Base-by-base conservation (phyloP, 2,797 vertebrate genomes). In the Gymnocypris eckloni region DNA sequence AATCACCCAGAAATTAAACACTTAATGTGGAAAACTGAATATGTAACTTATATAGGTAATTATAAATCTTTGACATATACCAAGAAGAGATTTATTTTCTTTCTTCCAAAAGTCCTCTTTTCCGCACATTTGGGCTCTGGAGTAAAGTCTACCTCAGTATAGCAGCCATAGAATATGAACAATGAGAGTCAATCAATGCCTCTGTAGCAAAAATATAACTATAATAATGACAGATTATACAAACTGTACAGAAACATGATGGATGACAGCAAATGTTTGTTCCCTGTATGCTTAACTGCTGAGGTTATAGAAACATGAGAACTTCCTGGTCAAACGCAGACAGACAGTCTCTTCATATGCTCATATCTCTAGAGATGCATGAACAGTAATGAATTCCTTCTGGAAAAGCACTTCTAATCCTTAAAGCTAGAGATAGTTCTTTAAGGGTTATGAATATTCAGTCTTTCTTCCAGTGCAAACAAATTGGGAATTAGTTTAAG, bases 381-480 rank as follows among this genome's bases (percentile, higher is more conserved):
- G 20, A 52, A 79, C 79, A 69, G 52, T 81, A 67, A 56, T 56
- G 64, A 86, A 80, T 72, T 89, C 77, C 84, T 87, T 86, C 81
- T 73, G 81, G 75, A 78, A 81, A 76, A 67, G 41, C 66, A 50
- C 75, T 84, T 61, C 75, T 75, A 77, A 83, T 84, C 87, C 88
- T 80, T 39, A 69, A 75, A 84, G 50, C 76, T 72, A 70, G 76
- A 84, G 52, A 84, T 66, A 86, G 79, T 86, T 81, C 85, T 92
- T 89, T 87, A 88, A 79, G 77, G 73, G 0, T 67, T 66, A 67
- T 79, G 73, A 79, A 4, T 10, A 50, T 86, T 89, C 89, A 83
- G 25, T 78, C 88, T 94, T 91, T 93, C 91, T 92, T 94, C 93
- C 95, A 95, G 95, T 94, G 96, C 95, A 95, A 95, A 33, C 2